phyloP scores from a whole-genome alignment of 2,797 vertebrate species.

The Gadopsis bispinosus region DNA sequence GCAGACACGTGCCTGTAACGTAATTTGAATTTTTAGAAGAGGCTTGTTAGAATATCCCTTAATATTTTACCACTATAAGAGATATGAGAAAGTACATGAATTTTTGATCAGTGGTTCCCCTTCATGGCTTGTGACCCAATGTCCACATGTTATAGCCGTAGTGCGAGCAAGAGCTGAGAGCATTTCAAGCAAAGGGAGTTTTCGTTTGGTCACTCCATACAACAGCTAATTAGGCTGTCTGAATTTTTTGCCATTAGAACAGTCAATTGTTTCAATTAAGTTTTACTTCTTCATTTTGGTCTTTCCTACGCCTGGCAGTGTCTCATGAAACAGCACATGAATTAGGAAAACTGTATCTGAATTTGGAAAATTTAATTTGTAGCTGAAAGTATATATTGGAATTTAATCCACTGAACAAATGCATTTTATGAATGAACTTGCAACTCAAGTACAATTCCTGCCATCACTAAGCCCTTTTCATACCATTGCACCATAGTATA shows the following conservation, averaged over 20 bases:
- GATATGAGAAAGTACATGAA: not conserved
- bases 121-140: not conserved
- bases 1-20: not conserved
- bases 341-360: not conserved
- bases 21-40: not conserved
- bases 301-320: not conserved
- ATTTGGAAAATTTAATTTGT: not conserved
- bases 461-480: not conserved
- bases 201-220: not conserved
- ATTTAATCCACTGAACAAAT: not conserved
- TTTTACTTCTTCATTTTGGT: not conserved
- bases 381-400: not conserved
- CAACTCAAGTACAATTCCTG: not conserved
- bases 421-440: not conserved
- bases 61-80: not conserved
- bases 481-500: slow-evolving; percentile 5
- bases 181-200: not conserved
- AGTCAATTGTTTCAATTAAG: not conserved
- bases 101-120: not conserved
- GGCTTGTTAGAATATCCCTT: not conserved
- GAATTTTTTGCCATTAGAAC: not conserved
- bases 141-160: not conserved
- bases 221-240: not conserved
- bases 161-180: not conserved
- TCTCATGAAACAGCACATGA: not conserved